Conservation (phyloP, 2,113 vertebrate genomes). For the Onychostoma macrolepis region DNA sequence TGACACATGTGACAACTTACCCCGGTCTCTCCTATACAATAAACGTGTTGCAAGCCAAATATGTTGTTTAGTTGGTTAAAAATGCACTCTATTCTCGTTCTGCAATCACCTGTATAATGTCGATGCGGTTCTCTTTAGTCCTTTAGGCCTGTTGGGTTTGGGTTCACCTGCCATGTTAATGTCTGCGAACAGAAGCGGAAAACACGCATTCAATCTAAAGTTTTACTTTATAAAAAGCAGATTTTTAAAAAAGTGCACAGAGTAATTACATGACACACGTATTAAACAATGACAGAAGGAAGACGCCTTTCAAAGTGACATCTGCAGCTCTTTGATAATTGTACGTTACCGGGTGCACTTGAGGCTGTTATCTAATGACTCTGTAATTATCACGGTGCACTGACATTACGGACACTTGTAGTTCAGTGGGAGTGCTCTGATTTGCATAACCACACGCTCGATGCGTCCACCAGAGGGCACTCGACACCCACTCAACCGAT, state of each 20-base stretch:
- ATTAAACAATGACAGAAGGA: conserved; percentile 24
- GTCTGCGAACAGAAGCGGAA: conserved; percentile 74
- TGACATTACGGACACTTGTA: neutral
- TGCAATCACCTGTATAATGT: conserved; percentile 85
- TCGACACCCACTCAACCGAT: conserved; percentile 6
- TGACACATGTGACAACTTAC: neutral
- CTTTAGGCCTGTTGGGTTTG: conserved; percentile 87
- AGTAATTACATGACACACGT: neutral
- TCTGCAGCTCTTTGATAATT: conserved; percentile 17
- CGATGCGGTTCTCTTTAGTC: conserved; percentile 86
- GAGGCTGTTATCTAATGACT: conserved; percentile 15
- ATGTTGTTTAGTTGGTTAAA: neutral
- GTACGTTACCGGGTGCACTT: conserved; percentile 5
- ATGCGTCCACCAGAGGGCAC: conserved; percentile 31
- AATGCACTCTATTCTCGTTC: neutral
- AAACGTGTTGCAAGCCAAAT: neutral
- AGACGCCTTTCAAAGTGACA: conserved; percentile 2
- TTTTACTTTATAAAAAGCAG: neutral
- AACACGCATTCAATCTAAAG: neutral
- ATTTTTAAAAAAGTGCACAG: neutral
- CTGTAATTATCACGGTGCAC: neutral
- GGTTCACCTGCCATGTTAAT: conserved; percentile 98
- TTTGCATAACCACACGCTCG: neutral
- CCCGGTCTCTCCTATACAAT: neutral
- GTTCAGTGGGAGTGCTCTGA: neutral